Base-by-base conservation (phyloP, 2,113 vertebrate genomes). In the Nerophis lumbriciformis region DNA sequence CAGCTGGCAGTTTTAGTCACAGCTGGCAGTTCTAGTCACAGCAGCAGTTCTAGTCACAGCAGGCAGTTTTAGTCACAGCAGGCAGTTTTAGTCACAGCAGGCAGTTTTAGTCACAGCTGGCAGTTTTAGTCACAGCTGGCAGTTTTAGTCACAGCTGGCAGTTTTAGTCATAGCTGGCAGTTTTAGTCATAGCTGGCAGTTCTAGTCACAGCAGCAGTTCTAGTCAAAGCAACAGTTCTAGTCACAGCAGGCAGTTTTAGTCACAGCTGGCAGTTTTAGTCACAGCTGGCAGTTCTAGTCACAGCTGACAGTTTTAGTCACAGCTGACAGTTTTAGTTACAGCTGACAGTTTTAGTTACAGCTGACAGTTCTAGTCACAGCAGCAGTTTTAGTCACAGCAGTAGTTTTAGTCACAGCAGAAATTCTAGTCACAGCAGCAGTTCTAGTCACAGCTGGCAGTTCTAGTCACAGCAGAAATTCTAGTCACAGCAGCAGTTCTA, bases 171-270 rank as follows among this genome's bases (percentile, higher is more conserved):
- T 59, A 16, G 66, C 67, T 42, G 45, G 48, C 59, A 52, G 16
- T 49, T n/a, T n/a, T n/a, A n/a, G n/a, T n/a, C n/a, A n/a, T n/a
- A n/a, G n/a, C n/a, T n/a, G 1, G 10, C 42, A 45, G 10, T 50
- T 63, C 5, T 66, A 50, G 61, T 19, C 67, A 59, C 61, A 16
- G 66, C 67, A n/a, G n/a, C n/a, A n/a, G n/a, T n/a, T n/a, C n/a
- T n/a, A n/a, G n/a, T n/a, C n/a, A n/a, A n/a, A n/a, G n/a, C n/a
- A 6, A 42, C 42, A 45, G 10, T 50, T 63, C 5, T 66, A 50
- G 61, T 19, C 67, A 59, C 61, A 16, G 66, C 67, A 38, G 45
- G 48, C 59, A 52, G 16, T 49, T 63, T 5, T 66, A 50, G 61
- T 19, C 67, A 59, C 61, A 16, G 66, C 67, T 42, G 45, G 48